Evolutionary conservation across 2,797 vertebrate species (phyloP), one percentile per base, ranked within the genome.

Genomic region (Crenichthys baileyi): DNA sequence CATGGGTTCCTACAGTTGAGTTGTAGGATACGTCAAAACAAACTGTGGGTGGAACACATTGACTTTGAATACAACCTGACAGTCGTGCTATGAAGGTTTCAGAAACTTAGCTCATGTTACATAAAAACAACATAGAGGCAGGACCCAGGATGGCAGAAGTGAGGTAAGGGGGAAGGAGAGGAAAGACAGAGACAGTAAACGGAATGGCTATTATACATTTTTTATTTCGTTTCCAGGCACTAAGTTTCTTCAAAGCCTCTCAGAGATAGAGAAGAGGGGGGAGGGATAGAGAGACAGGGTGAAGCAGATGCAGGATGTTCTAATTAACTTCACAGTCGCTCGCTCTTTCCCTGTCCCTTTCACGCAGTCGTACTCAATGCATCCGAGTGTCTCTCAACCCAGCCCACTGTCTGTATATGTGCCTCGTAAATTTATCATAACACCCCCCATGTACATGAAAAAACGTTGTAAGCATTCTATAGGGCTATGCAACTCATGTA

Each of bases 181-280:
- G 80, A 68, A 80, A 83, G 77, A 83, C 65, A 76, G 89, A 83
- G 88, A 90, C 83, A 89, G 81, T 83, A 82, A 92, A 92, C 82
- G 93, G 88, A 92, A 92, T 90, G 91, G 90, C 93, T 95, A 95
- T 95, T 96, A 95, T 96, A 95, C 93, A 96, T 96, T 95, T 96
- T 96, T 96, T 94, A 96, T 96, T 96, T 95, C 93, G 91, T 94
- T 95, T 95, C 94, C 93, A 94, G 94, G 94, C 95, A 93, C 92
- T 93, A 94, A 94, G 94, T 93, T 94, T 95, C 95, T 95, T 96
- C 95, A 96, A 96, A 96, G 95, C 86, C 82, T 93, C 87, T 87
- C 91, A 86, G 86, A 94, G 93, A 93, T 92, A 92, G 80, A 77
- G 84, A 81, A 61, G 85, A 83, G 82, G 80, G 87, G 81, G 36